Evolutionary conservation across 1,140 invertebrate genomes (phyloP).

Genomic region (Drosophila sproati): DNA sequence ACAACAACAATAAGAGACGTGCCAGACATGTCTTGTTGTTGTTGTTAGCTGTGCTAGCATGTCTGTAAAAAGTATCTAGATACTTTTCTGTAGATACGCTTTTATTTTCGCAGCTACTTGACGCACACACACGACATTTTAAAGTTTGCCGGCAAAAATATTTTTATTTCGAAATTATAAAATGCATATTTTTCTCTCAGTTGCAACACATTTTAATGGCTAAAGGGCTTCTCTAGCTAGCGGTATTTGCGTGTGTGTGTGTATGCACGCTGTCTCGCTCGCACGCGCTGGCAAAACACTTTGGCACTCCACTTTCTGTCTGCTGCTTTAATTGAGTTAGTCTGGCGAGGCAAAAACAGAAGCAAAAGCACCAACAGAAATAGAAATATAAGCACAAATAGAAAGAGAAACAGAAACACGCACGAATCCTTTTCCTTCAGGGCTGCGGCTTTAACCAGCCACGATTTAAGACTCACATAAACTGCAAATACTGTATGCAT

Average conservation of each 20-base stretch:
- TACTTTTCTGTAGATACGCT: slow-evolving; percentile 32
- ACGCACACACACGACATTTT: slow-evolving; percentile 21
- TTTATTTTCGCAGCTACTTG: slow-evolving; percentile 27
- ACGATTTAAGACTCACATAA: not conserved
- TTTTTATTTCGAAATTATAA: slow-evolving; percentile 41
- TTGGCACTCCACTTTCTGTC: slow-evolving; percentile 47
- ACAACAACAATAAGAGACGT: slow-evolving; percentile 7
- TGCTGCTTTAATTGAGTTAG: slow-evolving; percentile 59
- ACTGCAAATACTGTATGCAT: not conserved
- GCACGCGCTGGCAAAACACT: slow-evolving; percentile 9
- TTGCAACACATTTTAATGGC: not conserved
- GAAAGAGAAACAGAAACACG: slow-evolving; percentile 4
- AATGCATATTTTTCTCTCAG: slow-evolving; percentile 26
- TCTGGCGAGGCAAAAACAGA: slow-evolving; percentile 47
- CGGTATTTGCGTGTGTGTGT: slow-evolving; percentile 3
- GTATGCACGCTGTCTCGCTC: slow-evolving; percentile 6
- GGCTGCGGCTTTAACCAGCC: slow-evolving; percentile 23
- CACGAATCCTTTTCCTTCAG: slow-evolving; percentile 19
- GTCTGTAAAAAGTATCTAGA: slow-evolving; percentile 48
- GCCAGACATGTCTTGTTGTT: slow-evolving; percentile 32
- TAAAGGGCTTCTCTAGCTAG: slow-evolving; percentile 35
- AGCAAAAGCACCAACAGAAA: slow-evolving; percentile 23
- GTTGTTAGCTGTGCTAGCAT: slow-evolving; percentile 13
- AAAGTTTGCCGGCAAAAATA: slow-evolving; percentile 40
- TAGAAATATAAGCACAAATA: not conserved